These are phyloP conservation scores for Octopus bimaculoides DNA, from an alignment of 1,140 invertebrate species.

Conservation along the genomic window DNA sequence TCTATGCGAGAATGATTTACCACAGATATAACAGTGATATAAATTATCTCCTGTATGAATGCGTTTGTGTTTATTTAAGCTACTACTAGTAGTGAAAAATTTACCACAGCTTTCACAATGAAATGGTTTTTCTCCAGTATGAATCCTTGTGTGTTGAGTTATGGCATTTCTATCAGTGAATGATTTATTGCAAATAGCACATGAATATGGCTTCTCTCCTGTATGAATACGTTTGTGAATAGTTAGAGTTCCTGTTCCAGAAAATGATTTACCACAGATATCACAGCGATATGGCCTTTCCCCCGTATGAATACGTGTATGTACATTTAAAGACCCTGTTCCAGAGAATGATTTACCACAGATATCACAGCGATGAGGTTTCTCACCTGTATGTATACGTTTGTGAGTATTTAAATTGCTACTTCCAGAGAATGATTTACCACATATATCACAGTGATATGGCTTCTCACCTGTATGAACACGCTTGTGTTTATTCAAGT, in stretches of 20 bases:
- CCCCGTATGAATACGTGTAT: constrained; percentile 75
- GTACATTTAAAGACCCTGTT: constrained; percentile 23
- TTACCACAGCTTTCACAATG: constrained; percentile 18
- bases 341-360: constrained; percentile 16
- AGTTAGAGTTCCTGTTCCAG: constrained; percentile 88
- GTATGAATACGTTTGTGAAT: constrained; percentile 87
- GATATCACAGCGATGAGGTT: constrained; percentile 13
- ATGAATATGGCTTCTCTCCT: constrained; percentile 72
- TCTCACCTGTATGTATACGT: constrained; percentile 22
- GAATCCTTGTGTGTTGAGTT: constrained; percentile 73
- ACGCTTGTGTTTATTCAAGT: too few species aligned
- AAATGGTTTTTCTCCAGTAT: constrained; percentile 74
- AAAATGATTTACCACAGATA: constrained; percentile 86
- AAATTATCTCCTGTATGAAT: constrained; percentile 26
- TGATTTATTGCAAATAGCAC: constrained; percentile 84
- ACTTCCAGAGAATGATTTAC: constrained; percentile 19
- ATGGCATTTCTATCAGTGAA: constrained; percentile 89
- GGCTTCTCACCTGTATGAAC: too few species aligned
- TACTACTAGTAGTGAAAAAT: constrained; percentile 13
- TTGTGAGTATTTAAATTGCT: constrained; percentile 18
- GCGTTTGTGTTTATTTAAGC: constrained; percentile 24
- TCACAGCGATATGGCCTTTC: constrained; percentile 93
- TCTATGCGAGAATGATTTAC: constrained; percentile 27
- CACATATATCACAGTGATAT: too few species aligned
- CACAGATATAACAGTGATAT: constrained; percentile 20